phyloP scores from a whole-genome alignment of 2,113 vertebrate genomes.

The Psammodynastes pulverulentus region DNA sequence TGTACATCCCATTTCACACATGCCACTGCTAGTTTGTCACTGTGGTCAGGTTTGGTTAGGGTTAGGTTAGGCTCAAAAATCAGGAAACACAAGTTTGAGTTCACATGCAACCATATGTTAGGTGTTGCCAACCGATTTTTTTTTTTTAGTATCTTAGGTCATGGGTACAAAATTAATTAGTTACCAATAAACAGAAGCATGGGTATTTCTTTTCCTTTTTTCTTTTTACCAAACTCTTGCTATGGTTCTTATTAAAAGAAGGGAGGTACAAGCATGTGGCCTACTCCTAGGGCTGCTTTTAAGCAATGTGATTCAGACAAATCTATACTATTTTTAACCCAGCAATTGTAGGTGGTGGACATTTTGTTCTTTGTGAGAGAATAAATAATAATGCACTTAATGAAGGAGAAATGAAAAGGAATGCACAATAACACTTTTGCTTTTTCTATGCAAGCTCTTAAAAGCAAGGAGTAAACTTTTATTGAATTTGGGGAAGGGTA shows the following conservation, averaged over 20 bases:
- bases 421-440: background rate
- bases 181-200: background rate
- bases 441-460: background rate
- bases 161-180: background rate
- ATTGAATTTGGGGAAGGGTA: background rate
- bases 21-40: no score
- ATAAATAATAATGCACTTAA: background rate
- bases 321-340: background rate
- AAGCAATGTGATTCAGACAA: background rate
- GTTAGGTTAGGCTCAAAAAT: no score
- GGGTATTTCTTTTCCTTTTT: background rate
- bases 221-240: background rate
- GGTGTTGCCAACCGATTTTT: background rate
- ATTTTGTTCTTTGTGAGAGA: background rate
- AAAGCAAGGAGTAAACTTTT: background rate
- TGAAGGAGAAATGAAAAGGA: background rate
- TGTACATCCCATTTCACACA: background rate
- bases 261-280: background rate
- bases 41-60: no score
- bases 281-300: background rate
- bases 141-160: background rate
- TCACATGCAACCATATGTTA: no score
- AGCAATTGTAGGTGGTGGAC: background rate
- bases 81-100: no score
- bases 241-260: background rate